These are phyloP conservation scores for Melinaea menophilus DNA, from an alignment of 2,888 invertebrate genomes.

Conservation along the genomic window DNA sequence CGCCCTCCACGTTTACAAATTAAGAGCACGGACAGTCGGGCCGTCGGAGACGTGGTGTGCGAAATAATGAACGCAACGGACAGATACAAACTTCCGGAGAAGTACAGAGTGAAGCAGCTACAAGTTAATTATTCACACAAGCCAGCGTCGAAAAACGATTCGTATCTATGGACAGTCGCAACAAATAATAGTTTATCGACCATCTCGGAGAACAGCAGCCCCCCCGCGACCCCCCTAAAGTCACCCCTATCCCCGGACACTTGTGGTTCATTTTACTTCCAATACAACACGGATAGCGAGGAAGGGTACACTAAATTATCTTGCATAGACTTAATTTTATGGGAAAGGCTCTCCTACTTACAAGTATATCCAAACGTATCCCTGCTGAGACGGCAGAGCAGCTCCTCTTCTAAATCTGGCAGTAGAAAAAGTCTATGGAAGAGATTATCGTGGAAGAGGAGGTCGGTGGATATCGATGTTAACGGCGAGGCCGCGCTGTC, in stretches of 20 bases:
- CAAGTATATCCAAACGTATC: constrained; percentile 62
- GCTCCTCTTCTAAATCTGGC: constrained; percentile 49
- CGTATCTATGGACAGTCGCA: constrained; percentile 54
- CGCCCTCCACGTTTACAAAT: constrained; percentile 22
- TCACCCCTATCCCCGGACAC: constrained; percentile 56
- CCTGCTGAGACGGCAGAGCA: constrained; percentile 45
- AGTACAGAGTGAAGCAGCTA: constrained; percentile 46
- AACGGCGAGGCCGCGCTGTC: constrained; percentile 61
- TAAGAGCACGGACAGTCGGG: constrained; percentile 33
- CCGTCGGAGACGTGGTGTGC: constrained; percentile 54
- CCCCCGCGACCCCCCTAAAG: constrained; percentile 43
- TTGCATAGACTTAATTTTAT: constrained; percentile 65
- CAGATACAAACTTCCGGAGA: constrained; percentile 54
- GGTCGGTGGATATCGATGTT: constrained; percentile 43
- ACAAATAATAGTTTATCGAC: constrained; percentile 55
- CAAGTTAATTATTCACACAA: constrained; percentile 41
- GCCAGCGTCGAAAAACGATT: constrained; percentile 52
- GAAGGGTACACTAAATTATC: constrained; percentile 50
- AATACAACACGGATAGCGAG: constrained; percentile 50
- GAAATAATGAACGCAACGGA: constrained; percentile 54
- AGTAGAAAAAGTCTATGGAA: constrained; percentile 52
- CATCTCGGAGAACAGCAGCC: constrained; percentile 57
- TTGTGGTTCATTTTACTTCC: constrained; percentile 67
- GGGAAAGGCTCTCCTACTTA: constrained; percentile 60
- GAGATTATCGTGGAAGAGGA: constrained; percentile 50